Evolutionary conservation across 1,140 invertebrate genomes (phyloP), one percentile per base, ranked within the genome.

Genomic region (Diorhabda elongata): DNA sequence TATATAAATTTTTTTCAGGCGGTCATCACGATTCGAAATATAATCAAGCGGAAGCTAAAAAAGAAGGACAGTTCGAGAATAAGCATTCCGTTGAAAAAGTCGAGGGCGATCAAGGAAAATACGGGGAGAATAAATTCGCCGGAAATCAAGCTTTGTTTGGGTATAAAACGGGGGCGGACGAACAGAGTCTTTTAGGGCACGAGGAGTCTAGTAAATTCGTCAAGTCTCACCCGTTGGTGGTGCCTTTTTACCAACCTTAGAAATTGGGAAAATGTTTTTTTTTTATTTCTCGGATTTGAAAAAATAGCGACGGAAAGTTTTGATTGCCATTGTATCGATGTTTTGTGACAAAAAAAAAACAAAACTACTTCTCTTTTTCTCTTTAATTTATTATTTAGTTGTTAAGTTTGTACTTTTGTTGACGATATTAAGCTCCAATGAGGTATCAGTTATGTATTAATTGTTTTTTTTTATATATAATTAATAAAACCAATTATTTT

Each of bases 41-140:
- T 67, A 84, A 85, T 68, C 80, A 82, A 42, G 85, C 82, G 64
- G 81, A 83, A 41, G 80, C 82, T 60, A 85, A 83, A 47, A 85
- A 87, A 69, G 81, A 85, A 73, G 85, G 85, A 42, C 84, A 86
- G 70, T 84, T 83, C 63, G 78, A 83, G 4, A 81, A 82, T 3
- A 81, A 84, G 66, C 81, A 86, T 69, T 81, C 82, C 61, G 69
- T 84, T 42, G 84, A 86, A 70, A 84, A 86, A 68, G 69, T 81
- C 7, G 85, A 85, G 64, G 82, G 79, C 4, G 85, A 85, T 71
- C 83, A 84, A 80, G 85, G 84, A 4, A 84, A 85, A 77, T 87
- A 82, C 75, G 82, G 84, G 66, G 81, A 86, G 66, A 84, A 85
- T 52, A 85, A 82, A 70, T 85, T 83, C 76, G 84, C 82, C 67